Evolutionary conservation across 2,113 vertebrate species (phyloP).

Genomic region (Ursus arctos): DNA sequence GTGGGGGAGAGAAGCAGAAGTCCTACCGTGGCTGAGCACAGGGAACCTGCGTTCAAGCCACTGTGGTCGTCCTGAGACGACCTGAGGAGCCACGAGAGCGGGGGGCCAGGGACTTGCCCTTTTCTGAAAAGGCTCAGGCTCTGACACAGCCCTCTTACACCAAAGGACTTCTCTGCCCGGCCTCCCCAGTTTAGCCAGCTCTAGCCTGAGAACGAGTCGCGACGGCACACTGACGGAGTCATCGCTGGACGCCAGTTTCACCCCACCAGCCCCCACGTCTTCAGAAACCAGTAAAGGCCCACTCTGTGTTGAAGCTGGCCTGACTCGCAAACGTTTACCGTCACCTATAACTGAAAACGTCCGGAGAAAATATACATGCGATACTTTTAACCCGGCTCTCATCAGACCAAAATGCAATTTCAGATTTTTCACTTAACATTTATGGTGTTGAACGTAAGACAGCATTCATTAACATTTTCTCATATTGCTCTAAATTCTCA

Average conservation of each 20-base stretch:
- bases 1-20: not conserved
- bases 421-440: constrained; percentile 48
- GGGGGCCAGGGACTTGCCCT: not conserved
- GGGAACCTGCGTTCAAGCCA: not conserved
- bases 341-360: constrained; percentile 54
- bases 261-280: not conserved
- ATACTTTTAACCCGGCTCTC: constrained; percentile 13
- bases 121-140: not conserved
- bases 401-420: constrained; percentile 22
- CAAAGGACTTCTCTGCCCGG: not conserved
- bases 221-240: not conserved
- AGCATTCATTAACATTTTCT: constrained; percentile 70
- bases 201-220: not conserved
- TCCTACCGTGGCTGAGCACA: not conserved
- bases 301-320: not conserved
- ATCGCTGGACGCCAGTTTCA: not conserved
- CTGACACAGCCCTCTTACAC: not conserved
- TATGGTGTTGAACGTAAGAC: constrained; percentile 24
- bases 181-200: not conserved
- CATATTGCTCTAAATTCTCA: constrained; percentile 52
- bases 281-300: not conserved
- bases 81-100: not conserved
- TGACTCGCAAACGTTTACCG: not conserved
- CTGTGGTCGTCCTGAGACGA: not conserved
- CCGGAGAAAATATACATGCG: constrained; percentile 22